Evolutionary conservation across 2,888 invertebrate genomes (phyloP).

Genomic region (Disparrhopalites patrizii): DNA sequence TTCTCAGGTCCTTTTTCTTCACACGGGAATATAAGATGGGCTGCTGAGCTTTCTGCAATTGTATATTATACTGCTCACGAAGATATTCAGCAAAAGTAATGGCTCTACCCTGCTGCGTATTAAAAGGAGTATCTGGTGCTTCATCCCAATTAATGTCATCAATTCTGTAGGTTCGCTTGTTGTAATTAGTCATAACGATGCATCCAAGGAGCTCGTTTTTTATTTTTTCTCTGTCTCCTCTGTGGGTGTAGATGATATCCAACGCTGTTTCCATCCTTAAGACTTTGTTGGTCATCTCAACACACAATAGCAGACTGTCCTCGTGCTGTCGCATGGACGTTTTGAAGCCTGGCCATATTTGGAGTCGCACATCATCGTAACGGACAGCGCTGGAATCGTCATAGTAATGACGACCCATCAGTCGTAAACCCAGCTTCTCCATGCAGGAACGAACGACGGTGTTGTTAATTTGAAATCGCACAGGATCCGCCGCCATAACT

Average conservation of each 20-base stretch:
- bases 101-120: constrained; percentile 40
- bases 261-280: constrained; percentile 71
- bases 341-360: constrained; percentile 33
- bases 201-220: constrained; percentile 54
- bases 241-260: constrained; percentile 56
- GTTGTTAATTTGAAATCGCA: constrained; percentile 14
- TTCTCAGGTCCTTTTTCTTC: constrained; percentile 3
- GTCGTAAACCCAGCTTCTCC: background rate
- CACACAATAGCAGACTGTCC: constrained; percentile 67
- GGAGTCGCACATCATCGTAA: background rate
- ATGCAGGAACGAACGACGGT: background rate
- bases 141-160: constrained; percentile 77
- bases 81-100: constrained; percentile 31
- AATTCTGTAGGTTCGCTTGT: constrained; percentile 67
- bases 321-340: constrained; percentile 83
- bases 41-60: background rate
- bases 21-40: constrained; percentile 19
- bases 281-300: constrained; percentile 78
- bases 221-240: background rate
- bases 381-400: background rate
- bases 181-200: constrained; percentile 78
- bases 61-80: background rate
- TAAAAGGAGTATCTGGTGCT: constrained; percentile 67
- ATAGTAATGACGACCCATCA: constrained; percentile 13
- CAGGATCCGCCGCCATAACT: background rate